phyloP scores from a whole-genome alignment of 2,888 invertebrate species.

The Ceratothoa steindachneri region DNA sequence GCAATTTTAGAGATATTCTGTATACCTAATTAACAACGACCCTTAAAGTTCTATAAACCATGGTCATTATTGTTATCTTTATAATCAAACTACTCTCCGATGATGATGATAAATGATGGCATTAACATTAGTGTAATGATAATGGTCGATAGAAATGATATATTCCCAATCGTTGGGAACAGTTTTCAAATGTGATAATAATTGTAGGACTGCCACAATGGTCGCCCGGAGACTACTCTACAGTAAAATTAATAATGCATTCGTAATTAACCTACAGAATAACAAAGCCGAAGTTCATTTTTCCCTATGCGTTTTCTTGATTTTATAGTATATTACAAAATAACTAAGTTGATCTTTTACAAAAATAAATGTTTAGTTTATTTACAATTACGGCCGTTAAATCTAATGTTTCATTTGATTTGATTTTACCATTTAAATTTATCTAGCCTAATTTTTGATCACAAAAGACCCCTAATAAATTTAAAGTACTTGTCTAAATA shows the following conservation, averaged over 20 bases:
- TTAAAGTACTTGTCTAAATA: background rate
- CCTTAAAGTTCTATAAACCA: background rate
- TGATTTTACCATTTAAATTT: background rate
- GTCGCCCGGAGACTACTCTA: background rate
- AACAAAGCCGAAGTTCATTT: no score
- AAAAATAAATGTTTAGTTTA: background rate
- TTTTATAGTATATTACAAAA: background rate
- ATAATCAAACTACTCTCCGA: no score
- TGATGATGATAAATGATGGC: no score
- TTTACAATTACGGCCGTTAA: background rate
- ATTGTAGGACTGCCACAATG: no score
- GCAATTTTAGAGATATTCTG: no score
- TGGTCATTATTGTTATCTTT: background rate
- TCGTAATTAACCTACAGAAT: background rate
- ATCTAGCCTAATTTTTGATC: no score
- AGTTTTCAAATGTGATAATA: no score
- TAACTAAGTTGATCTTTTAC: background rate
- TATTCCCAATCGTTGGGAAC: no score
- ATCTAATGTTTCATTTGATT: background rate
- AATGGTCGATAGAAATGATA: no score
- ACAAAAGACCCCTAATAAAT: no score
- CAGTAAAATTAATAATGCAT: background rate
- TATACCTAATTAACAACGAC: no score
- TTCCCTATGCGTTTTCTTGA: background rate
- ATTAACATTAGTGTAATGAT: no score